These are phyloP conservation scores for Mormyrus hasselquistii DNA, from an alignment of 2,797 vertebrate genomes.

Conservation along the genomic window DNA sequence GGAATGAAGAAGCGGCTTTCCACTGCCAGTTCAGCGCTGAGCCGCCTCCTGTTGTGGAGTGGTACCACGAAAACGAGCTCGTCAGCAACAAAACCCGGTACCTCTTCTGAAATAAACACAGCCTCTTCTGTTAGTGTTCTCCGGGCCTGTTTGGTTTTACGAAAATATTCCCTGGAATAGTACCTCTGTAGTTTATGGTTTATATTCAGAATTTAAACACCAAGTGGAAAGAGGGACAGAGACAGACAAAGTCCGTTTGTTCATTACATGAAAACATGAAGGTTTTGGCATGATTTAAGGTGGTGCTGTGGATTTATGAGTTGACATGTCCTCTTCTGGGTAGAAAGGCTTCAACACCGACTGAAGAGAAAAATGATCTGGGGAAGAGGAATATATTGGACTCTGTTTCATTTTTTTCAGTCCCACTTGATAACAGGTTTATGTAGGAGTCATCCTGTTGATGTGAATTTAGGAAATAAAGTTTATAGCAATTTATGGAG, in stretches of 20 bases:
- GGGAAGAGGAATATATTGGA: neutral
- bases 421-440: neutral
- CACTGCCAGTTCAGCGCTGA: constrained; percentile 74
- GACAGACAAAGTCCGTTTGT: neutral
- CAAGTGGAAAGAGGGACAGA: neutral
- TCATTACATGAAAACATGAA: neutral
- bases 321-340: neutral
- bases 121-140: neutral
- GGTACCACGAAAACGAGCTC: constrained; percentile 68
- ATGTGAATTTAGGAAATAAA: neutral
- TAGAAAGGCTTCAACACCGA: neutral
- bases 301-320: neutral
- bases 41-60: constrained; percentile 65
- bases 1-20: constrained; percentile 71
- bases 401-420: neutral
- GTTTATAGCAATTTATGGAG: neutral
- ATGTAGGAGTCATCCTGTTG: neutral
- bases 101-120: neutral
- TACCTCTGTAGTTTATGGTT: neutral
- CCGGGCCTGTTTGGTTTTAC: neutral
- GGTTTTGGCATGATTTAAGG: neutral
- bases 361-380: neutral
- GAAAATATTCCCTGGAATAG: neutral
- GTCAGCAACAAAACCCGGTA: constrained; percentile 73
- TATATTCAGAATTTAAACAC: neutral